Percentiles rank a stretch among this genome's conserved stretches.
These are phyloP conservation scores for Diorhabda elongata DNA, from an alignment of 1,140 invertebrate genomes.

Conservation along the genomic window DNA sequence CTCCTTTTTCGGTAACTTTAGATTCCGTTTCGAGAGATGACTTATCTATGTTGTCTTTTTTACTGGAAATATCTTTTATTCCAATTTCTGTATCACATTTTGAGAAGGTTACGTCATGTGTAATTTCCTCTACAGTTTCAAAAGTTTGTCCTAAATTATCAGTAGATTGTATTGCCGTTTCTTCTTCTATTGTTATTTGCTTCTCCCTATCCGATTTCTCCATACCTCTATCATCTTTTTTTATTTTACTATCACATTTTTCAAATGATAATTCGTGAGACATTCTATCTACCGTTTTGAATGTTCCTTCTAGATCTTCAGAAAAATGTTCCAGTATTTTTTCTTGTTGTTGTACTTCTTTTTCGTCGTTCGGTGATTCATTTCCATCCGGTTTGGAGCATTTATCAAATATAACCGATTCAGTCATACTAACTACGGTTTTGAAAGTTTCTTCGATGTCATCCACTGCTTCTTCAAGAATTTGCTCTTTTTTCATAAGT, in stretches of 20 bases:
- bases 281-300: slow-evolving; percentile 11
- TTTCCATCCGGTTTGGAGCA: slow-evolving; percentile 11
- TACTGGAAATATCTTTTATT: too few relatives aligned
- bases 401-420: slow-evolving; percentile 28
- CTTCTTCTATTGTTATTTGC: slow-evolving; percentile 9
- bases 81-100: background rate
- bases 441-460: slow-evolving; percentile 22
- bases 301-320: slow-evolving; percentile 13
- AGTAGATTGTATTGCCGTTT: background rate
- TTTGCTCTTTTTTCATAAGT: slow-evolving; percentile 21
- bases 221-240: background rate
- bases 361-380: background rate
- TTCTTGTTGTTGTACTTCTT: background rate
- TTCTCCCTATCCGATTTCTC: slow-evolving; percentile 16
- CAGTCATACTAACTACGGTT: slow-evolving; percentile 21
- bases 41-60: background rate
- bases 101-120: too few relatives aligned
- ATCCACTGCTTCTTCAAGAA: slow-evolving; percentile 25
- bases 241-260: slow-evolving; percentile 4
- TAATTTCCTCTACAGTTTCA: slow-evolving; percentile 11
- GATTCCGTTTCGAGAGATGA: slow-evolving; percentile 10
- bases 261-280: slow-evolving; percentile 15
- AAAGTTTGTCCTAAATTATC: slow-evolving; percentile 12
- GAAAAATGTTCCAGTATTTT: slow-evolving; percentile 3
- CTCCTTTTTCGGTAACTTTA: slow-evolving; percentile 24